Conservation (phyloP, 2,797 vertebrate genomes). For the Thamnophis elegans region DNA sequence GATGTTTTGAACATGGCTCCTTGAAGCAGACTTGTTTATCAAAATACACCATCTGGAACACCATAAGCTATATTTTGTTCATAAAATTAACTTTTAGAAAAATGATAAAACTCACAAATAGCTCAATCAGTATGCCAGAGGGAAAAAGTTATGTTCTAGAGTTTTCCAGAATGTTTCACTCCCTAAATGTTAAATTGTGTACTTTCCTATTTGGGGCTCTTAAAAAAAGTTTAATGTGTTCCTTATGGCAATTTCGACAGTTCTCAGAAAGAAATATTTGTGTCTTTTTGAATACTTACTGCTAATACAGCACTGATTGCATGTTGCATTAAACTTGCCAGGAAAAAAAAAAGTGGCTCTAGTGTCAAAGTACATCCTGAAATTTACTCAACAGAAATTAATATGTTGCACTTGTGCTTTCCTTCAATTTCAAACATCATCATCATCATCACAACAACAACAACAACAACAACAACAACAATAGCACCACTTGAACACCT, state of each 20-base stretch:
- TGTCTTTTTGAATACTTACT: neutral
- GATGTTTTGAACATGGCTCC: neutral
- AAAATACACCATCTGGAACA: neutral
- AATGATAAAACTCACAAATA: neutral
- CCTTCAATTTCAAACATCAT: neutral
- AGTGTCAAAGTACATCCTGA: neutral
- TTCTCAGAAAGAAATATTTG: neutral
- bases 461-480: neutral
- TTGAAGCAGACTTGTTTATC: neutral
- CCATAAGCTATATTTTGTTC: neutral
- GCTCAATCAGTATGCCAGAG: neutral
- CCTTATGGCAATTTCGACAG: neutral
- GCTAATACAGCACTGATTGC: neutral
- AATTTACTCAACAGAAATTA: neutral
- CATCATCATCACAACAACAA: no score
- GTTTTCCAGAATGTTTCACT: neutral
- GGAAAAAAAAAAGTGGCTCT: neutral
- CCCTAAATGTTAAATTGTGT: neutral
- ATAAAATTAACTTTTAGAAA: neutral
- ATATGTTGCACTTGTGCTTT: neutral
- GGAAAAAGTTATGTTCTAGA: neutral
- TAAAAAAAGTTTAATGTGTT: neutral
- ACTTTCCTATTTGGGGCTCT: neutral
- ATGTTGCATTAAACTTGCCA: neutral
- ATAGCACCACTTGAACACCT: neutral